These are phyloP conservation scores for Drosophila ezoana DNA, from an alignment of 2,888 invertebrate species.

Conservation along the genomic window DNA sequence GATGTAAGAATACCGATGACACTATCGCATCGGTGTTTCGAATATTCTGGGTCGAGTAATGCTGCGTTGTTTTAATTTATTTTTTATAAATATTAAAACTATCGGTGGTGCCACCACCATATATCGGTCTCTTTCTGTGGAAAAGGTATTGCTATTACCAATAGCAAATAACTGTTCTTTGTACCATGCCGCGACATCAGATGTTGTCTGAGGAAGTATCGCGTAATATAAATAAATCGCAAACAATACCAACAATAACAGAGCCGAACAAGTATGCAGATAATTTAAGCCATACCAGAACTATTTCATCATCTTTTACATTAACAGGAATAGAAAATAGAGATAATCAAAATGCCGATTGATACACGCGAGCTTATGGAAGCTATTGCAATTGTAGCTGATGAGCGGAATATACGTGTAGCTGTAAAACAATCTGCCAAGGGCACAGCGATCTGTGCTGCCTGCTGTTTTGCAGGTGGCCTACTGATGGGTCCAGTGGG, in stretches of 20 bases:
- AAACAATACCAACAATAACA: background rate
- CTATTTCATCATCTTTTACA: background rate
- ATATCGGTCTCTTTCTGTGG: slow-evolving; percentile 15
- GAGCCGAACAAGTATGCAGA: background rate
- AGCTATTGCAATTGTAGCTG: slow-evolving; percentile 82
- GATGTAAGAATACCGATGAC: no score
- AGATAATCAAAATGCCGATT: slow-evolving; percentile 78
- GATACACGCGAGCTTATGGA: slow-evolving; percentile 82
- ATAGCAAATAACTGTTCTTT: slow-evolving; percentile 28
- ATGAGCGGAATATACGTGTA: slow-evolving; percentile 82
- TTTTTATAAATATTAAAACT: no score
- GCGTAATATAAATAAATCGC: background rate
- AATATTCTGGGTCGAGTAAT: no score
- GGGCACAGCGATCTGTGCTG: slow-evolving; percentile 82
- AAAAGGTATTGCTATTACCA: background rate
- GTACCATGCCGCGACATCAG: slow-evolving; percentile 29
- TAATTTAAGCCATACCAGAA: background rate
- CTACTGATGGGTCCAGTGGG: slow-evolving; percentile 83
- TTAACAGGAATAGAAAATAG: background rate
- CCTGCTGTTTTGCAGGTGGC: slow-evolving; percentile 82
- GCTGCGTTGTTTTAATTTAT: no score
- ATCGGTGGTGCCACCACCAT: background rate
- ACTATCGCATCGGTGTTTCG: no score
- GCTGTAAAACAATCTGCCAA: slow-evolving; percentile 80
- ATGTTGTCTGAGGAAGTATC: background rate